Evolutionary conservation across 2,113 vertebrate species (phyloP).

Genomic region (Xyliphius kryptos): DNA sequence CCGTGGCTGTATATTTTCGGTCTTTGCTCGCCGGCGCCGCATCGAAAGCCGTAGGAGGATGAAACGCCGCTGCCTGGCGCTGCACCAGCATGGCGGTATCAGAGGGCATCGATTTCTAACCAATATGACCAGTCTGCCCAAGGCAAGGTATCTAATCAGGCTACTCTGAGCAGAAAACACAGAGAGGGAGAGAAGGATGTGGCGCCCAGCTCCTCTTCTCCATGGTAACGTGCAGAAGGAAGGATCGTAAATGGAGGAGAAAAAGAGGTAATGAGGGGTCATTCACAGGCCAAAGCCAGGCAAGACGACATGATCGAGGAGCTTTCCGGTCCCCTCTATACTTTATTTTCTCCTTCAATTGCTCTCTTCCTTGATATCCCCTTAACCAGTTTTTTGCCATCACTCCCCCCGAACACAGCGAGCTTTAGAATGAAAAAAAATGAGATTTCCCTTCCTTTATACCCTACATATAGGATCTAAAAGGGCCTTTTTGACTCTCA

Average conservation of each 20-base stretch:
- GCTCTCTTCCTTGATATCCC: conserved; percentile 38
- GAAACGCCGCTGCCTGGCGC: conserved; percentile 17
- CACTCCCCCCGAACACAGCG: no score
- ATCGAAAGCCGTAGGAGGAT: conserved; percentile 14
- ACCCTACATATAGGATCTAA: background rate
- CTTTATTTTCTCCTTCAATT: background rate
- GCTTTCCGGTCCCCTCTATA: no score
- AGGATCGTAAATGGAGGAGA: conserved; percentile 36
- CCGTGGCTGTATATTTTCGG: conserved; percentile 42
- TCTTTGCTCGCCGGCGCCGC: conserved; percentile 3
- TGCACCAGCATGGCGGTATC: conserved; percentile 3
- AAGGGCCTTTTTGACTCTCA: background rate
- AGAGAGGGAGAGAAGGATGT: conserved; percentile 8
- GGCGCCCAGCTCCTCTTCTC: conserved; percentile 22
- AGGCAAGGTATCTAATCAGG: conserved; percentile 34
- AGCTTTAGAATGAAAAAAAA: background rate
- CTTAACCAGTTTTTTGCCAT: conserved; percentile 7
- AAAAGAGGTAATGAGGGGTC: conserved; percentile 41
- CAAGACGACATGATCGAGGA: no score
- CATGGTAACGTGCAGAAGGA: conserved; percentile 34
- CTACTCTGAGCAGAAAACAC: conserved; percentile 17
- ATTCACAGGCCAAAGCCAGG: conserved; percentile 35
- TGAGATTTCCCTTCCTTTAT: background rate
- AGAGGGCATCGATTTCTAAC: conserved; percentile 27
- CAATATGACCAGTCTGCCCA: conserved; percentile 25